Conservation (phyloP, 2,888 invertebrate species). For the Masnerella sp. region DNA sequence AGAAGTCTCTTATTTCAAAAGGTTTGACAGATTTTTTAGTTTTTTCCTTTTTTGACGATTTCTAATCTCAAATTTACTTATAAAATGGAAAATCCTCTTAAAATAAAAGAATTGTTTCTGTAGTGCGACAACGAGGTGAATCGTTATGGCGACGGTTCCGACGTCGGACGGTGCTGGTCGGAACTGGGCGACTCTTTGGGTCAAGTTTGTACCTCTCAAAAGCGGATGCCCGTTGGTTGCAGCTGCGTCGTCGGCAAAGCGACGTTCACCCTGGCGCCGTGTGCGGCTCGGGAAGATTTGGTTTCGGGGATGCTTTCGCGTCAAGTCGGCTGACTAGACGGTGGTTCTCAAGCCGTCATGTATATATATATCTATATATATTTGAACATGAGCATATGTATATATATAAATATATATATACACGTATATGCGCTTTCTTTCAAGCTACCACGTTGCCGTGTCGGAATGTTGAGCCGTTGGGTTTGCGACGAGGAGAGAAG, state of each 20-base stretch:
- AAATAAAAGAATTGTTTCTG: no score
- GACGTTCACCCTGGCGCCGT: slow-evolving; percentile 21
- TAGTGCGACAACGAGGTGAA: no score
- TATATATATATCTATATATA: slow-evolving; percentile 57
- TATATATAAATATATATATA: slow-evolving; percentile 56
- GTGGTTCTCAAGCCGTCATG: slow-evolving; percentile 40
- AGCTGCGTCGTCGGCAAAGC: slow-evolving; percentile 22
- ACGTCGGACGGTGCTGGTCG: no score
- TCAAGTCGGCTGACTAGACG: slow-evolving; percentile 17
- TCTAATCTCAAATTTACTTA: no score
- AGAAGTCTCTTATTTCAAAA: no score
- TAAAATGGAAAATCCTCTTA: no score
- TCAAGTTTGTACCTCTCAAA: slow-evolving; percentile 45
- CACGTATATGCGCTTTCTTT: slow-evolving; percentile 30
- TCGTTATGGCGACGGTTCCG: no score
- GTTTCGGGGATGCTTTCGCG: slow-evolving; percentile 12
- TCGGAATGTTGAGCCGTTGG: slow-evolving; percentile 24
- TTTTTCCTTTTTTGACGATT: no score
- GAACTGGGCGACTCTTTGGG: neutral
- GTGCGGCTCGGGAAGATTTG: slow-evolving; percentile 30
- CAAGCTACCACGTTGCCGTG: slow-evolving; percentile 41
- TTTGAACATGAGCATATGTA: slow-evolving; percentile 45
- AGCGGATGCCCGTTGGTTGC: slow-evolving; percentile 37
- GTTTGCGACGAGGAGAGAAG: slow-evolving; percentile 41
- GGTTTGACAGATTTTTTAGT: no score